These are phyloP conservation scores for Mythimna albipuncta DNA, from an alignment of 2,888 invertebrate genomes.

Conservation along the genomic window DNA sequence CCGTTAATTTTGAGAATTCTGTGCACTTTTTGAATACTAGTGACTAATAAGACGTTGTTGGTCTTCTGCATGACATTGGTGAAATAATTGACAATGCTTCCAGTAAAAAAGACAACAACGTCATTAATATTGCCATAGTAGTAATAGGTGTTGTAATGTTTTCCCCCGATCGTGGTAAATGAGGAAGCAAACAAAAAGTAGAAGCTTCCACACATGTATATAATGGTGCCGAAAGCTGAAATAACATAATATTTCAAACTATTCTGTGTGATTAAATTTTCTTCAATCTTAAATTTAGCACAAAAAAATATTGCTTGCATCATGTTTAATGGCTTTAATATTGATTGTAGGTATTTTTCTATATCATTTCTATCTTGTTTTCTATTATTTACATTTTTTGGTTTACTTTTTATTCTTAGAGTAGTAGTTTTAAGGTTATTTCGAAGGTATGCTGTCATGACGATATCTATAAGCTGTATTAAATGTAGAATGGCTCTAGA, in stretches of 20 bases:
- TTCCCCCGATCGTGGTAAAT: neutral
- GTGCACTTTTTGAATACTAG: constrained; percentile 26
- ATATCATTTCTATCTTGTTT: neutral
- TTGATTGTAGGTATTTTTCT: constrained; percentile 21
- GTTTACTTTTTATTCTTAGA: neutral
- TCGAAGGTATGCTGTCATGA: constrained; percentile 6
- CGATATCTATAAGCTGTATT: neutral
- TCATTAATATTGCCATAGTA: neutral
- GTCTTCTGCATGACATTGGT: constrained; percentile 15
- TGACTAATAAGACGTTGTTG: constrained; percentile 27
- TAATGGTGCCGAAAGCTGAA: constrained; percentile 3
- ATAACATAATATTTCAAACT: constrained; percentile 17
- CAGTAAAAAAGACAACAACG: neutral
- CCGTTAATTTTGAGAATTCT: constrained; percentile 26
- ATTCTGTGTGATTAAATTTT: constrained; percentile 22
- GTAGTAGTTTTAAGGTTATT: constrained; percentile 1
- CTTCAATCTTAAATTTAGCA: constrained; percentile 31
- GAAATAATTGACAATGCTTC: constrained; percentile 13
- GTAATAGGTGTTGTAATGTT: neutral
- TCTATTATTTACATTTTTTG: neutral
- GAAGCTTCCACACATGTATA: neutral
- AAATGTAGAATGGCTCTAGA: neutral
- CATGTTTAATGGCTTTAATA: constrained; percentile 40
- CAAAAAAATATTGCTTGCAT: constrained; percentile 46
- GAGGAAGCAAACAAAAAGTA: neutral